These are phyloP conservation scores for Diploptera punctata DNA, from an alignment of 2,888 invertebrate species.

Conservation along the genomic window DNA sequence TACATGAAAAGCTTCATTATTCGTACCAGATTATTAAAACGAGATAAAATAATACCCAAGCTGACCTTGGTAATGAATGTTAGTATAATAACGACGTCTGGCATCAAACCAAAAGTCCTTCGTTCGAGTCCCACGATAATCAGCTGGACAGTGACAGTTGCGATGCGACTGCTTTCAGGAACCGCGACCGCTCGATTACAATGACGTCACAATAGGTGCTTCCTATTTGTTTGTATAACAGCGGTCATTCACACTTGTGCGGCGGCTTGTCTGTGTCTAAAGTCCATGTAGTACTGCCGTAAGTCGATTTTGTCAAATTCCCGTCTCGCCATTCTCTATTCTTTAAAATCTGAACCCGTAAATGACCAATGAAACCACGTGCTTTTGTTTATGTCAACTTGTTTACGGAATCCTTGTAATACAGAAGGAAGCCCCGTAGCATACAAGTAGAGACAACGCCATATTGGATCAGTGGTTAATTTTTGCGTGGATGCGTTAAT, in stretches of 20 bases:
- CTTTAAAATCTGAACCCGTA: conserved; percentile 1
- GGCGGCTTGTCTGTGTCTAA: neutral
- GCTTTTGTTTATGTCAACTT: conserved; percentile 43
- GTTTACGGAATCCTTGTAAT: conserved; percentile 44
- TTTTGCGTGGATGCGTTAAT: conserved; percentile 58
- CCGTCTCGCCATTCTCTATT: neutral
- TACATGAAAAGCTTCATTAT: too few relatives aligned
- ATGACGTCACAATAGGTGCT: conserved; percentile 27
- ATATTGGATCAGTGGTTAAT: conserved; percentile 67
- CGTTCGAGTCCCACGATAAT: neutral
- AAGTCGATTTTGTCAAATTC: neutral
- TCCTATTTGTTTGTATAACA: conserved; percentile 26
- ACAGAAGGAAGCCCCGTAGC: conserved; percentile 45
- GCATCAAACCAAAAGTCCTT: too few relatives aligned
- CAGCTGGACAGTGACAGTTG: conserved; percentile 16
- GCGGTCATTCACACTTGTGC: conserved; percentile 17
- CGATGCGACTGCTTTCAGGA: conserved; percentile 24
- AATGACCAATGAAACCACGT: conserved; percentile 39
- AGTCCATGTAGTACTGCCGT: neutral
- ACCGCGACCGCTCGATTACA: conserved; percentile 24
- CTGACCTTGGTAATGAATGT: too few relatives aligned
- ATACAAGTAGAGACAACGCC: conserved; percentile 56
- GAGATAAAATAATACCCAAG: too few relatives aligned
- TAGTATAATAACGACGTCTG: too few relatives aligned
- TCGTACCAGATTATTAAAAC: too few relatives aligned